These are phyloP conservation scores for Myotis pilosus DNA, from an alignment of 2,797 vertebrate species.

Conservation along the genomic window DNA sequence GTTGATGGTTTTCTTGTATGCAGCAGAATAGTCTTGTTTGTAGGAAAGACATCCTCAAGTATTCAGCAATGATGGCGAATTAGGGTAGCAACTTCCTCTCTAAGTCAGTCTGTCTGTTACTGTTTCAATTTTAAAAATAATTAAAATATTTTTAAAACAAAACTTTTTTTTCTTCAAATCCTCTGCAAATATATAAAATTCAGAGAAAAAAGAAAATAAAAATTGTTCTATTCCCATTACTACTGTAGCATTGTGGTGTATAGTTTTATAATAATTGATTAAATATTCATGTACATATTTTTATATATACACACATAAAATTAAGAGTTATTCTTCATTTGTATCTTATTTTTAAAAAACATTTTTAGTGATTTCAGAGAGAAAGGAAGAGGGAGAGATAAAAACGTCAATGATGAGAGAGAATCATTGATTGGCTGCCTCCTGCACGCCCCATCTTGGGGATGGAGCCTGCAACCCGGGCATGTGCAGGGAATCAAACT, in stretches of 20 bases:
- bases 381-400: too few relatives aligned
- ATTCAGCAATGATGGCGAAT: neutral
- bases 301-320: neutral
- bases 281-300: neutral
- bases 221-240: neutral
- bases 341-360: too few relatives aligned
- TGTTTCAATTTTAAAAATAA: neutral
- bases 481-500: too few relatives aligned
- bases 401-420: too few relatives aligned
- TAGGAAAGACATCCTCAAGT: neutral
- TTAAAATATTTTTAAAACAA: neutral
- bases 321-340: neutral
- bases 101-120: conserved; percentile 14
- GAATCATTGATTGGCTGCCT: too few relatives aligned
- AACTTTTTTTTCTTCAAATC: neutral
- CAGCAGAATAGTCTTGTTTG: neutral
- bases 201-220: neutral
- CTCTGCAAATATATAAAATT: neutral
- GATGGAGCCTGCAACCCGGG: too few relatives aligned
- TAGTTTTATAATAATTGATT: conserved; percentile 18
- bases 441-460: too few relatives aligned
- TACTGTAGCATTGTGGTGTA: neutral
- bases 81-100: neutral
- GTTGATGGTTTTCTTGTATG: neutral
- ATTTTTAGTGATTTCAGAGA: too few relatives aligned